Evolutionary conservation across 2,113 vertebrate genomes (phyloP).

Genomic region (Enhydra lutris): DNA sequence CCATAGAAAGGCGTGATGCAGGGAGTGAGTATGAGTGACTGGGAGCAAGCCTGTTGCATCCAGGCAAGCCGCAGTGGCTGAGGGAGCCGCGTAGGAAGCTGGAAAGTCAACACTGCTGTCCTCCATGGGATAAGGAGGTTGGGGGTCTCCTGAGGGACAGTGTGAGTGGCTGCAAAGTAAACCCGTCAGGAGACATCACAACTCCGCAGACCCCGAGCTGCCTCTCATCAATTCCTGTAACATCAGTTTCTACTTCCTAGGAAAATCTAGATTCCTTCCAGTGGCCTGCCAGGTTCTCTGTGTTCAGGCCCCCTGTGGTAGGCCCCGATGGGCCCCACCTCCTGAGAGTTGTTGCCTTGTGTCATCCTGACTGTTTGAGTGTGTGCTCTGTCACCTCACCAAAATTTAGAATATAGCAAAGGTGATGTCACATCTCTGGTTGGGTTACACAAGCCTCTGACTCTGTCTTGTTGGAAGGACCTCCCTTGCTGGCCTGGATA

Average conservation of each 20-base stretch:
- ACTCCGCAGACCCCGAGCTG: not conserved
- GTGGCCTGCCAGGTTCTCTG: accelerated
- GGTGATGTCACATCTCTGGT: not conserved
- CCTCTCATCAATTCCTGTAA: too few relatives aligned
- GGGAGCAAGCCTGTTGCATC: not conserved
- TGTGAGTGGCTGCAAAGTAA: not conserved
- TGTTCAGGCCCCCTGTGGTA: not conserved
- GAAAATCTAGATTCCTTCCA: not conserved
- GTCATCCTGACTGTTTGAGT: too few relatives aligned
- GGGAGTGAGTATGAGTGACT: not conserved
- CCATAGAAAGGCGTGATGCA: not conserved
- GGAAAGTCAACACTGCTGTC: not conserved
- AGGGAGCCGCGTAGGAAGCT: not conserved
- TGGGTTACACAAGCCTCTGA: too few relatives aligned
- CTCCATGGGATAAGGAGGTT: not conserved
- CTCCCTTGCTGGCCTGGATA: not conserved
- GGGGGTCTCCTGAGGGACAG: not conserved
- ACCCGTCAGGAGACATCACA: too few relatives aligned
- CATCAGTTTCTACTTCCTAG: not conserved
- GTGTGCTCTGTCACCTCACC: not conserved
- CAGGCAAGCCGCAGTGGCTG: accelerated
- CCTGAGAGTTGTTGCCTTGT: not conserved
- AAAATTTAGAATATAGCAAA: not conserved
- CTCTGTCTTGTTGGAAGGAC: not conserved
- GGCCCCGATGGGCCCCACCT: not conserved